Percentiles rank a stretch among this genome's conserved stretches.
Conservation (phyloP, 2,888 invertebrate genomes). For the Coleophora flavipennella region DNA sequence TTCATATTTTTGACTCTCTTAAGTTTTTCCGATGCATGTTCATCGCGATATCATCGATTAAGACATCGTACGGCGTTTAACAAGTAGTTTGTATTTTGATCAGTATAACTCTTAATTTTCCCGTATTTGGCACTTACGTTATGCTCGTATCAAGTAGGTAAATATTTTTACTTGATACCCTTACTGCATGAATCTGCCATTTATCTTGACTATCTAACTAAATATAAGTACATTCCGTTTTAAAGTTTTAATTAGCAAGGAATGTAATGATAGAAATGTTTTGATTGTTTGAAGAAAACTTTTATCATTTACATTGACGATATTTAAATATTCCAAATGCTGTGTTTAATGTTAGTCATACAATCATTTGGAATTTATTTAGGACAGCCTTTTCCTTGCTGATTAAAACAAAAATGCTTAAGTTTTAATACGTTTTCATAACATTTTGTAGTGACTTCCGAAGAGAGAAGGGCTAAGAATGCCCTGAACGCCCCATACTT, state of each 20-base stretch:
- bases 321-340: too few species aligned
- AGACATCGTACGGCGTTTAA: slow-evolving; percentile 65
- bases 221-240: not conserved
- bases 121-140: slow-evolving; percentile 33
- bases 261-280: too few species aligned
- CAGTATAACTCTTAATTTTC: slow-evolving; percentile 44
- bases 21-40: slow-evolving; percentile 34
- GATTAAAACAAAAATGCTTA: not conserved
- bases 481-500: slow-evolving; percentile 87
- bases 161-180: not conserved
- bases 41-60: slow-evolving; percentile 51
- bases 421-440: not conserved
- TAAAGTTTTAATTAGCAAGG: too few species aligned
- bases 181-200: not conserved
- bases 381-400: too few species aligned
- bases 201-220: not conserved
- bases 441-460: slow-evolving; percentile 74
- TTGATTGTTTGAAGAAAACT: too few species aligned
- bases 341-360: too few species aligned
- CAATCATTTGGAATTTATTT: too few species aligned
- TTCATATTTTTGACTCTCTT: slow-evolving; percentile 1
- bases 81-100: slow-evolving; percentile 38
- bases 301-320: too few species aligned
- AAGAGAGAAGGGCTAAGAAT: slow-evolving; percentile 78
- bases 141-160: not conserved